Conservation (phyloP, 2,113 vertebrate species). For the Stictonetta naevosa region DNA sequence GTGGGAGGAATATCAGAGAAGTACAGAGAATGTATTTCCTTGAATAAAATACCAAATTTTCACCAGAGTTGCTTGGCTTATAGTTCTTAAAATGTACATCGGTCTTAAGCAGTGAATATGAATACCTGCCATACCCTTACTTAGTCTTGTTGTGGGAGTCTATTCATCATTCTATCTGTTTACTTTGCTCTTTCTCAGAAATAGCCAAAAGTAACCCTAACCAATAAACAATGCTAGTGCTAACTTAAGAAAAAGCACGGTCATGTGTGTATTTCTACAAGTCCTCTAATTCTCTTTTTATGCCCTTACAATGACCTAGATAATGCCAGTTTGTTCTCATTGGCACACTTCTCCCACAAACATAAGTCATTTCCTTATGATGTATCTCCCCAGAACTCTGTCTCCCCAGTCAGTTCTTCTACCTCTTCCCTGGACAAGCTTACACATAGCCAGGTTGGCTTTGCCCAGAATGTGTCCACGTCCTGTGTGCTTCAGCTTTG, state of each 20-base stretch:
- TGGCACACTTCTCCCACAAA: not conserved
- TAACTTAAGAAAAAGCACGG: not conserved
- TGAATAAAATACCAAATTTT: not conserved
- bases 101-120: not conserved
- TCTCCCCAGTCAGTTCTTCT: not conserved
- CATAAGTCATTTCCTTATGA: not conserved
- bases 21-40: not conserved
- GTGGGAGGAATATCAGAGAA: not conserved
- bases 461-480: not conserved
- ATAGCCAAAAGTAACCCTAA: not conserved
- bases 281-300: not conserved
- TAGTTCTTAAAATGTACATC: not conserved
- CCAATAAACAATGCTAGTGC: not conserved
- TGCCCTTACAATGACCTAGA: not conserved
- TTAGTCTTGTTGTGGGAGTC: not conserved
- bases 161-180: not conserved
- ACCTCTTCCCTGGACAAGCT: not conserved
- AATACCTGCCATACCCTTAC: not conserved
- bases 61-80: not conserved
- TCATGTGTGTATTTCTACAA: not conserved
- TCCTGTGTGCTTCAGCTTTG: not conserved
- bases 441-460: not conserved
- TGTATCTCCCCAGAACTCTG: not conserved
- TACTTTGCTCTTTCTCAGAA: not conserved
- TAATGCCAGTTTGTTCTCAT: not conserved